Base-by-base conservation (phyloP, 2,113 vertebrate species). In the Hoplias malabaricus region DNA sequence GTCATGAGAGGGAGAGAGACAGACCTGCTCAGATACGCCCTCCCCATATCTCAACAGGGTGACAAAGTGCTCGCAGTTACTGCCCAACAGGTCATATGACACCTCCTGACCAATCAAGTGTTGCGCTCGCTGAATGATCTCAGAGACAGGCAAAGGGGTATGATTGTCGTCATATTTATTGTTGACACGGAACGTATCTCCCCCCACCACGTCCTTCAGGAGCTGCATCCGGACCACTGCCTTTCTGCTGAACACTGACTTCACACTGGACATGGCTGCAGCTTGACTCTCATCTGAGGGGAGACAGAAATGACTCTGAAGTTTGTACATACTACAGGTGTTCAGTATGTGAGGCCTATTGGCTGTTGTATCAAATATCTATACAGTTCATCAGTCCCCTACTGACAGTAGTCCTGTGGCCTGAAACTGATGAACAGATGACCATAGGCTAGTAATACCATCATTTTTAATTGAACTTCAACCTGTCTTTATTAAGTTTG, bases 41-140 rank as follows among this genome's bases (percentile, higher is more conserved):
- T 96, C 89, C 0, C 96, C 96, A 0, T 96, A 98, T 74, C 95
- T 95, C 27, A 98, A 93, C 56, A 90, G 75, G 0, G 95, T 98
- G 69, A 98, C 96, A 50, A 99, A 98, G 84, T 99, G 97, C 81
- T 99, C 96, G 34, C 96, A 99, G 92, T 98, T 99, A 84, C 89
- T 96, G 75, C 88, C 91, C 1, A 98, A 75, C 69, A 97, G 71
- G 80, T 98, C 93, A 10, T 98, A 98, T 0, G 92, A 85, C 85
- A 98, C 94, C 78, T 98, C 96, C 82, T 88, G 90, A 50, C 89
- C 93, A 48, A 98, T 94, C 63, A 93, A 87, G 25, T 69, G 68
- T 85, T 96, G 91, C 0, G 96, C 94, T 0, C 80, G 83, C n/a
- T 86, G 79, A 61, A 98, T 94, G 89, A 99, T 96, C 69, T 95